Evolutionary conservation across 2,113 vertebrate genomes (phyloP), one percentile per base, ranked within the genome.

Genomic region (Tinamus guttatus): DNA sequence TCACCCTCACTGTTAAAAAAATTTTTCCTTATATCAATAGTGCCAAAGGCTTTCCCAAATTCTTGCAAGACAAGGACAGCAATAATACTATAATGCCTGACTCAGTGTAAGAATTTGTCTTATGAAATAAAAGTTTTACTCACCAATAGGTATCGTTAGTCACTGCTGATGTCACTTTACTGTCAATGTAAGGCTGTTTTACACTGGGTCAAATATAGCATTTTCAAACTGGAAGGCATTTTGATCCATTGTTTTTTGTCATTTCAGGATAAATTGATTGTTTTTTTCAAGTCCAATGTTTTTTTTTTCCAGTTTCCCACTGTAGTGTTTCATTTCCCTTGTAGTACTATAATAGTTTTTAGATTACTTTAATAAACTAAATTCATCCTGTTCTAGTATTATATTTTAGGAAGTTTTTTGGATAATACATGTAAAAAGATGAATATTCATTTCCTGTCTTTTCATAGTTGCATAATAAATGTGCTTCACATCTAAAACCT

Each of bases 401-500:
- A 32, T 58, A 32, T 32, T 32, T 58, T 58, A 58, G 54, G 30
- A 5, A 41, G 38, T 82, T 85, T 62, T 32, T 85, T 60, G n/a
- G 6, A 5, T 12, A n/a, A 5, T 60, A 74, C 56, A 22, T 38
- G 21, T 56, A 63, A 85, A 78, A 58, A 81, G 5, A 38, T 81
- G 41, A 64, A n/a, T 95, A 30, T 63, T 98, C 69, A 91, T 88
- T 93, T 90, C 77, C 40, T 89, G 52, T 81, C 89, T 83, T 95
- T 69, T 92, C 15, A 2, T 95, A 99, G 99, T 97, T 99, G 85
- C 99, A 99, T 98, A 99, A 99, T 97, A 99, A 99, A 97, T 99
- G 99, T 96, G 99, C 99, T 90, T 99, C 99, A 87, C 99, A 99
- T 88, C 97, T 99, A 89, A 99, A 99, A 95, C 99, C 99, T 7